phyloP scores from a whole-genome alignment of 2,888 invertebrate species.

The Cataglyphis altisquamis region DNA sequence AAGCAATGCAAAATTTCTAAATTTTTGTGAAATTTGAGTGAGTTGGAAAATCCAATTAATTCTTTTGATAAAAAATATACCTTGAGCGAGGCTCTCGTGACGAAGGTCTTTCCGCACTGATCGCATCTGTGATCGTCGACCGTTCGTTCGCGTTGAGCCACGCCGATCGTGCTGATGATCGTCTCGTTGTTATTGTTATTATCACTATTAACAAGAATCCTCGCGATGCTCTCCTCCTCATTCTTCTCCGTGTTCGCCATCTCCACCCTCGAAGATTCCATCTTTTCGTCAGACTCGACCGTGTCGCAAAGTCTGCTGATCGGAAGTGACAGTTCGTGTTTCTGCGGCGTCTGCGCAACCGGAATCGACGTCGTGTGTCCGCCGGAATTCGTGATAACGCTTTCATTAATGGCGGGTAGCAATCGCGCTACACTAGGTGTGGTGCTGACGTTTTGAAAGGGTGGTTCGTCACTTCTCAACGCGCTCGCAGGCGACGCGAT shows the following conservation, averaged over 20 bases:
- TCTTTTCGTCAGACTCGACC: conserved; percentile 61
- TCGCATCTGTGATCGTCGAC: conserved; percentile 83
- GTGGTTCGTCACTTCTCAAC: conserved; percentile 35
- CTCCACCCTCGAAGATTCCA: conserved; percentile 49
- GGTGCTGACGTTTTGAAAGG: conserved; percentile 9
- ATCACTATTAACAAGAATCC: conserved; percentile 73
- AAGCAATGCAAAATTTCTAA: not conserved
- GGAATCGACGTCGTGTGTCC: conserved; percentile 8
- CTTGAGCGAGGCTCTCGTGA: conserved; percentile 85
- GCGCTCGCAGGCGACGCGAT: not conserved
- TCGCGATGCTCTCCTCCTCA: conserved; percentile 51
- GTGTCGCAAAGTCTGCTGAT: conserved; percentile 81
- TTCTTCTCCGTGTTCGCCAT: conserved; percentile 51
- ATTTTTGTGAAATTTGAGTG: conserved; percentile 1
- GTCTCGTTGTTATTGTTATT: conserved; percentile 81
- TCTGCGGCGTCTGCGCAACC: conserved; percentile 55
- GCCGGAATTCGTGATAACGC: conserved; percentile 23
- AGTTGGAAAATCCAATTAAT: not conserved
- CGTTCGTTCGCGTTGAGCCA: conserved; percentile 67
- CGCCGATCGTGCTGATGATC: conserved; percentile 46
- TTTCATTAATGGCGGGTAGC: conserved; percentile 30
- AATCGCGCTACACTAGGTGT: not conserved
- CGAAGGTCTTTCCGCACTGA: conserved; percentile 85
- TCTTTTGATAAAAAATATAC: conserved; percentile 68
- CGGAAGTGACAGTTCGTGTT: conserved; percentile 80